A percentile compares a stretch with the other conserved stretches of the same genome.
Conservation (phyloP, 1,140 invertebrate genomes). For the Samia ricini region DNA sequence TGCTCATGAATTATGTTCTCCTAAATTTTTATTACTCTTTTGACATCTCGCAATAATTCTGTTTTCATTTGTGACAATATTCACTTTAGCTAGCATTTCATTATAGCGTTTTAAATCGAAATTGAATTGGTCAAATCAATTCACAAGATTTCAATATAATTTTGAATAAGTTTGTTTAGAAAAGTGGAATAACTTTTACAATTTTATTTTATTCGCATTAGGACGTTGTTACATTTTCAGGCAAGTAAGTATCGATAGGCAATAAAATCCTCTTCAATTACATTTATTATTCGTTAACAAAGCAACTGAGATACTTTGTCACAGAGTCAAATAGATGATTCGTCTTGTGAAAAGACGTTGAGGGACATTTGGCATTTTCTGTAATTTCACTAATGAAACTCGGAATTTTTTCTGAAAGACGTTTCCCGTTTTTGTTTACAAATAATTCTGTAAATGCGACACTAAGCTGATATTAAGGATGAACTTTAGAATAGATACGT, state of each 20-base stretch:
- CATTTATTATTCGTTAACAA: neutral
- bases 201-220: neutral
- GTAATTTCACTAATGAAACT: neutral
- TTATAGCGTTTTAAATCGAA: no score
- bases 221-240: neutral
- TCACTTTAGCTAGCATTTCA: no score
- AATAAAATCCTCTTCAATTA: neutral
- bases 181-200: no score
- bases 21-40: no score
- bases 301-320: neutral
- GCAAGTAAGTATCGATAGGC: neutral
- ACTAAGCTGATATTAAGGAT: conserved; percentile 29
- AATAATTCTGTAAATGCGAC: neutral
- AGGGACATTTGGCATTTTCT: neutral
- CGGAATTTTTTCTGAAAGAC: neutral
- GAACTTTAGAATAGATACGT: conserved; percentile 34
- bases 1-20: no score
- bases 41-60: no score
- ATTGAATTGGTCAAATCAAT: no score
- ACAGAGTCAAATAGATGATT: neutral
- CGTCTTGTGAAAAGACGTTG: neutral
- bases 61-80: no score
- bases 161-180: no score
- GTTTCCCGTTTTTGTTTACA: neutral
- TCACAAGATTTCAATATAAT: no score